Evolutionary conservation across 2,888 invertebrate species (phyloP), one percentile per base, ranked within the genome.

Genomic region (Rotaria magnacalcarata): DNA sequence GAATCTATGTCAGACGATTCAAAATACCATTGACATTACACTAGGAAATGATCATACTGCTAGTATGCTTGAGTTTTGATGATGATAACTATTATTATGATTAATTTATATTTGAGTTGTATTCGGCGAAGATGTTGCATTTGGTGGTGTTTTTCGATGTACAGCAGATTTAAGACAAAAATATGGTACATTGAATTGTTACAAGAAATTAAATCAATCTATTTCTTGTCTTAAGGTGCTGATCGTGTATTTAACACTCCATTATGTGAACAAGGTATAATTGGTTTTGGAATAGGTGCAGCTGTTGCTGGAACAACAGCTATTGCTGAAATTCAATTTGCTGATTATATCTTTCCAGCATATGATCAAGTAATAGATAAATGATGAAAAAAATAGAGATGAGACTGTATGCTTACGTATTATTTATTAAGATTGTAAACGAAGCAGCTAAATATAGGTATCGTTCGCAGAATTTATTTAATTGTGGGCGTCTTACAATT

Each of bases 251-350:
- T 99, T 92, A 99, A 99, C 91, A 97, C 97, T 41, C 91, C 91
- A 2, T 89, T 91, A 8, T 90, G 90, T 89, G 91, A 91, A 87
- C 91, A 91, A 87, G 91, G 91, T 24, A 99, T 99, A 88, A 96
- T 95, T 0, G 98, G 97, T 0, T 98, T 99, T 91, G 99, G 95
- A 0, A 97, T 99, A 85, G 97, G 97, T 0, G 93, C 95, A 80
- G 96, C 98, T 0, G 94, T 94, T 14, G 94, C 94, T 0, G 98
- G 98, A 0, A 93, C 95, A 0, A 98, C 96, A 0, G 96, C 97
- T 0, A 95, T 99, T 85, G 98, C 97, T 0, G 99, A 99, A 92
- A 97, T 99, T 90, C 99, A 99, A 92, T 99, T 99, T 92, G 97
- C 97, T 0, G 99, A 99, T 92, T 99, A 99, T 90, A 99, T 99